Percentiles rank a stretch among this genome's conserved stretches.
phyloP scores from a whole-genome alignment of 2,888 invertebrate species.

The Gryllus longicercus region DNA sequence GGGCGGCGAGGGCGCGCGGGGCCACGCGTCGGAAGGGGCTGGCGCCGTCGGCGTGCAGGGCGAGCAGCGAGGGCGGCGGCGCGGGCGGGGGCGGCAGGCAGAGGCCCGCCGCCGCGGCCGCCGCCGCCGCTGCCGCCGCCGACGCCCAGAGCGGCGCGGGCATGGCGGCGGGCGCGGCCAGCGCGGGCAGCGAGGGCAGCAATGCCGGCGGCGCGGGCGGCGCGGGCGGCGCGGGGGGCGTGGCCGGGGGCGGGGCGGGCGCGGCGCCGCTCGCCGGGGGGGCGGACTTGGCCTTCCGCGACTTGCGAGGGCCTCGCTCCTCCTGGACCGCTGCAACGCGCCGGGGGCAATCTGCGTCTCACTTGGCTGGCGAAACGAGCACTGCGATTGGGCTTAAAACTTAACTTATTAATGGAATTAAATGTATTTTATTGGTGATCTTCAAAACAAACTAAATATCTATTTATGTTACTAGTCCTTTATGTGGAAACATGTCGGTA shows the following conservation, averaged over 20 bases:
- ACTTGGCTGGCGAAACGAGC: too few relatives aligned
- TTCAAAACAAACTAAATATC: too few relatives aligned
- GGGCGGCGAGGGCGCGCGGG: conserved; percentile 3
- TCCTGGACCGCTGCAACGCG: conserved; percentile 69
- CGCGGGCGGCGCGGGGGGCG: neutral
- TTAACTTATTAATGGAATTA: too few relatives aligned
- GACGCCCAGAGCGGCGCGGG: neutral
- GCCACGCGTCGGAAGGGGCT: neutral
- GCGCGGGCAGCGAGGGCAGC: neutral
- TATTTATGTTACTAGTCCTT: too few relatives aligned
- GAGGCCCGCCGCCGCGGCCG: neutral
- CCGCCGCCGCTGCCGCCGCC: neutral
- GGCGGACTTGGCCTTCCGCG: conserved; percentile 20
- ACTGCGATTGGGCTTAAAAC: too few relatives aligned
- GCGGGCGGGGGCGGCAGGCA: too few relatives aligned
- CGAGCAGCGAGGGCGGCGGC: neutral
- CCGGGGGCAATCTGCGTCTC: neutral
- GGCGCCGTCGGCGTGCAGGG: conserved; percentile 18
- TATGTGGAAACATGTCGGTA: too few relatives aligned
- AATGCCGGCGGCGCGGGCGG: neutral
- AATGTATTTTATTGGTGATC: too few relatives aligned
- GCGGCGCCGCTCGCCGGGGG: neutral
- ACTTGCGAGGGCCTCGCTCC: conserved; percentile 72
- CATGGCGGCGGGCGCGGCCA: neutral
- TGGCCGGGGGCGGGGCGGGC: neutral